Evolutionary conservation across 1,140 invertebrate genomes (phyloP).

Genomic region (Drosophila nigrodunni): DNA sequence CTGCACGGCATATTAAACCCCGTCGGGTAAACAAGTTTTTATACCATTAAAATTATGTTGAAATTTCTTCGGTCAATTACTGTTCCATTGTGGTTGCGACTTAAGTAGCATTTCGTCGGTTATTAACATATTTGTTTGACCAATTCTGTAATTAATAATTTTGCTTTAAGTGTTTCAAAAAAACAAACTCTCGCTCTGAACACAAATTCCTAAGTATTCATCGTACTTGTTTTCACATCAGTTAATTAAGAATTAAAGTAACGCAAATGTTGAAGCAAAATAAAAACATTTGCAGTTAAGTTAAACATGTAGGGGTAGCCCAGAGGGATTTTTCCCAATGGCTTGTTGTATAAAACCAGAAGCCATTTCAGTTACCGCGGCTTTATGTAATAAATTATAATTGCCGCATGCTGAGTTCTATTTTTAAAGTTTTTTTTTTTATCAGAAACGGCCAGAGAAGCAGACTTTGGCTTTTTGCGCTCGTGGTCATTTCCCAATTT

Average conservation of each 20-base stretch:
- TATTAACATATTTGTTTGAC: too few relatives aligned
- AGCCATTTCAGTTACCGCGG: conserved; percentile 59
- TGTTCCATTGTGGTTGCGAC: too few relatives aligned
- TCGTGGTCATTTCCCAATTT: conserved; percentile 55
- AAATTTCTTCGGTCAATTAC: too few relatives aligned
- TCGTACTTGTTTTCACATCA: neutral
- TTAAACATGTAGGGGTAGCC: conserved; percentile 31
- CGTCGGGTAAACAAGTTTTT: too few relatives aligned
- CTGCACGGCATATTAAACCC: too few relatives aligned
- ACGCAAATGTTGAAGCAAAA: conserved; percentile 1
- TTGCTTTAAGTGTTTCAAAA: too few relatives aligned
- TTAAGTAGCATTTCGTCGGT: too few relatives aligned
- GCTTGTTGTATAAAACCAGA: neutral
- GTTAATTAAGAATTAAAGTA: conserved; percentile 16
- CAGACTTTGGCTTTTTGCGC: conserved; percentile 35
- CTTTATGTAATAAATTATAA: conserved; percentile 78
- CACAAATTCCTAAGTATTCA: too few relatives aligned
- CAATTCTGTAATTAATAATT: too few relatives aligned
- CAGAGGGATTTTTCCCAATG: neutral
- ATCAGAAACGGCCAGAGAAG: conserved; percentile 1
- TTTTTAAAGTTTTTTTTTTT: conserved; percentile 13
- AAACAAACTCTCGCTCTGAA: too few relatives aligned
- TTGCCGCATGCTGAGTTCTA: conserved; percentile 64
- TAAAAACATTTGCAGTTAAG: conserved; percentile 16
- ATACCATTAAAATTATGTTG: too few relatives aligned